Conservation (phyloP, 2,113 vertebrate genomes). For the Saguinus imperator region DNA sequence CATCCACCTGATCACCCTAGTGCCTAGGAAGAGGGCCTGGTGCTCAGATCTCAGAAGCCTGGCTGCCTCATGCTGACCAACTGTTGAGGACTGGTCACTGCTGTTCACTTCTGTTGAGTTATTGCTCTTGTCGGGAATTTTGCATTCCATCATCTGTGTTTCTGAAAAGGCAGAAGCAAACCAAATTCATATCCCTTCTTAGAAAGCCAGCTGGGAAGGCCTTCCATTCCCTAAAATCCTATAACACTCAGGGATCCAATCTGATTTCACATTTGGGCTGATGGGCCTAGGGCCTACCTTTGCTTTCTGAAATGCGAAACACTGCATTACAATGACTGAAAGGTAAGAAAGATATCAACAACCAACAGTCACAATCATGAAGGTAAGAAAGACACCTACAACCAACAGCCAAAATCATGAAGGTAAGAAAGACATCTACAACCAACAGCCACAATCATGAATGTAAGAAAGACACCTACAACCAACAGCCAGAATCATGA, state of each 20-base stretch:
- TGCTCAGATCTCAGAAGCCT: neutral
- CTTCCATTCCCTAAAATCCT: slow-evolving; percentile 32
- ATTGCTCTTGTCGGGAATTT: neutral
- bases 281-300: slow-evolving; percentile 34
- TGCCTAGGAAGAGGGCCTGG: neutral
- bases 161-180: neutral
- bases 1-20: neutral
- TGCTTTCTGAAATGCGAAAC: slow-evolving; percentile 26
- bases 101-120: slow-evolving; percentile 41
- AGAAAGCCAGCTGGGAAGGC: slow-evolving; percentile 60
- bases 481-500: no score
- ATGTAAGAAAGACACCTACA: no score
- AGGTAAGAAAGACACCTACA: no score
- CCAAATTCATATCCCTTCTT: slow-evolving; percentile 61
- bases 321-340: slow-evolving; percentile 26
- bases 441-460: no score
- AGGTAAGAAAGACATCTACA: no score
- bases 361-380: no score
- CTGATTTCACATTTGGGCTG: slow-evolving; percentile 70
- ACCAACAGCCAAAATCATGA: no score
- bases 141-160: slow-evolving; percentile 22
- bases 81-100: neutral
- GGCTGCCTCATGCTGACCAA: neutral
- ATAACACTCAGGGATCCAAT: slow-evolving; percentile 51
- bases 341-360: neutral